phyloP scores from a whole-genome alignment of 1,140 invertebrate genomes.

The Bombus affinis region DNA sequence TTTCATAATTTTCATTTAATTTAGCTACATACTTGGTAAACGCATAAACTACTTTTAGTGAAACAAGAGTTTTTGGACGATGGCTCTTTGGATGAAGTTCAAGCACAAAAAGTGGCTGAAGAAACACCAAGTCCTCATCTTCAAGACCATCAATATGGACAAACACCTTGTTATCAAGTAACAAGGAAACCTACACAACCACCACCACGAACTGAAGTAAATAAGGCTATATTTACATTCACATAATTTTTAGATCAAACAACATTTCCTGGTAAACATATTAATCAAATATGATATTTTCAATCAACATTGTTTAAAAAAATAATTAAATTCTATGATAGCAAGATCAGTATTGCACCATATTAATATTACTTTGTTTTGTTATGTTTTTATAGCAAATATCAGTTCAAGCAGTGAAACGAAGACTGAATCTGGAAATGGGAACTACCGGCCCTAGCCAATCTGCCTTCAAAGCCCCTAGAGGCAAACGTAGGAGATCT shows the following conservation, averaged over 20 bases:
- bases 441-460: conserved; percentile 80
- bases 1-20: neutral
- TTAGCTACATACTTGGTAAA: neutral
- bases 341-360: neutral
- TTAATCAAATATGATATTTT: neutral
- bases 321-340: neutral
- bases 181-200: conserved; percentile 83
- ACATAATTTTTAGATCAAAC: neutral
- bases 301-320: neutral
- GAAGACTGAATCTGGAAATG: conserved; percentile 89
- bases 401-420: conserved; percentile 87
- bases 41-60: conserved; percentile 62
- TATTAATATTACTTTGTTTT: neutral
- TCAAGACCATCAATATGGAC: conserved; percentile 92
- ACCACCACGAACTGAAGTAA: conserved; percentile 82
- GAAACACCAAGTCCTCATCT: conserved; percentile 88
- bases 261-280: neutral
- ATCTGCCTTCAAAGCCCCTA: conserved; percentile 84
- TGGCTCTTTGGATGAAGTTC: conserved; percentile 77
- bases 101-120: conserved; percentile 79
- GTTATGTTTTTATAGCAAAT: conserved; percentile 68
- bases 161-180: conserved; percentile 89
- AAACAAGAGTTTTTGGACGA: conserved; percentile 80
- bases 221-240: neutral
- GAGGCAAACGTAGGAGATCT: conserved; percentile 81